Evolutionary conservation across 64 coral and sea anemone species (phyloP).

Genomic region (Hydrozoanthus tunicans): DNA sequence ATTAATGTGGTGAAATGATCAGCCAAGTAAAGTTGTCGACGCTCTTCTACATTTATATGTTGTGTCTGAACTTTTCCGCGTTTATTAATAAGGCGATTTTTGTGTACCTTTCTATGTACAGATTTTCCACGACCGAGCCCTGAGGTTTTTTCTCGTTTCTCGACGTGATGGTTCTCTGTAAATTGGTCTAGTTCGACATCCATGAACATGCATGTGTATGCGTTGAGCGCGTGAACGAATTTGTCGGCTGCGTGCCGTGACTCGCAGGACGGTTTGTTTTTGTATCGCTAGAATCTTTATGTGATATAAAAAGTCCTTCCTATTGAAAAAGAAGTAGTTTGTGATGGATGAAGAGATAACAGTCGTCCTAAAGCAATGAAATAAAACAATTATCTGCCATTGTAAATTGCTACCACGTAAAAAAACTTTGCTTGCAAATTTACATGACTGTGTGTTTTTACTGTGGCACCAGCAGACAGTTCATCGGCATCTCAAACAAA

Average conservation of each 20-base stretch:
- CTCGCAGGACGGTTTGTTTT: background rate
- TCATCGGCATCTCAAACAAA: conserved; percentile 49
- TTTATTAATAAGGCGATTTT: conserved; percentile 67
- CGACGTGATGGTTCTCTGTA: conserved; percentile 31
- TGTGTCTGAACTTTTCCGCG: conserved; percentile 61
- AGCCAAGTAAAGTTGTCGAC: conserved; percentile 65
- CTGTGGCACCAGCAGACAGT: conserved; percentile 4
- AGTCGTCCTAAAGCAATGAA: background rate
- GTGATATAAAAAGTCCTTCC: background rate
- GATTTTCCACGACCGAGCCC: conserved; percentile 56
- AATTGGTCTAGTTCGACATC: conserved; percentile 69
- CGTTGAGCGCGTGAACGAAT: too few species aligned
- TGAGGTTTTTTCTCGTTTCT: conserved; percentile 59
- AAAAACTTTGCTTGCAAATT: background rate
- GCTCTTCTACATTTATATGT: conserved; percentile 62
- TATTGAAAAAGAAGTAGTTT: background rate
- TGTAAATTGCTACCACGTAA: background rate
- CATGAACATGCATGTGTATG: conserved; percentile 29
- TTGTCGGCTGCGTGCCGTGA: background rate
- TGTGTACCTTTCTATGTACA: conserved; percentile 66
- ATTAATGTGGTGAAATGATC: conserved; percentile 92
- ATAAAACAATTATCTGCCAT: background rate
- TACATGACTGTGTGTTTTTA: background rate
- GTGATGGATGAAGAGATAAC: conserved; percentile 5
- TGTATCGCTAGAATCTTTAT: background rate